Base-by-base conservation (phyloP, 2,888 invertebrate species). In the Dione vanillae region DNA sequence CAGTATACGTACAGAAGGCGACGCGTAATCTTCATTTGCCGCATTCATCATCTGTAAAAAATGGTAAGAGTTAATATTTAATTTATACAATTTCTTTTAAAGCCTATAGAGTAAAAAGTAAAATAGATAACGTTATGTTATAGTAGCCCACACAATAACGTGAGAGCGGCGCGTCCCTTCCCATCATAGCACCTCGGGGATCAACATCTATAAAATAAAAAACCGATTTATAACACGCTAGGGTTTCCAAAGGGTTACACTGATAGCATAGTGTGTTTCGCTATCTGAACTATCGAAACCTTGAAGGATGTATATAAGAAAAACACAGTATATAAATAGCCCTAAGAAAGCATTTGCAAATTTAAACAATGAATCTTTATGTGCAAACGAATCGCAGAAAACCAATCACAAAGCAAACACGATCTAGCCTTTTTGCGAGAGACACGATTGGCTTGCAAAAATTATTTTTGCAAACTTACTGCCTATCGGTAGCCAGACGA, bases 1-100 rank as follows among this genome's bases (percentile, higher is more conserved):
- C 98, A 98, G 98, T 98, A 98, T 98, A 98, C 98, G 98, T 98
- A 96, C 97, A 98, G 97, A 98, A 97, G 96, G 97, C 96, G 94
- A 94, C 94, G 94, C 95, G 89, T 86, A 84, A 74, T 92, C 94
- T 94, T 92, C 94, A 85, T 84, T 87, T 84, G 85, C 79, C 70
- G 74, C 72, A 71, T 69, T 35, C 45, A 20, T 77, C 83, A 66
- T 73, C 74, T 74, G 71, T 5, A 73, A 74, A 40, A 61, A 68
- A 61, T 67, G 74, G 75, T 77, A 74, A 77, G 76, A 67, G 66
- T 70, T 74, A 72, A 52, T 65, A 65, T 62, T 56, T 51, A 16
- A 56, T 40, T 16, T 40, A 56, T 61, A 52, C 43, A 37, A 19
- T 37, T 41, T 41, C 41, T 16, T 52, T 20, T 8, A 27, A 51